Evolutionary conservation across 2,797 vertebrate species (phyloP), one percentile per base, ranked within the genome.

Genomic region (Phataginus tetradactyla): DNA sequence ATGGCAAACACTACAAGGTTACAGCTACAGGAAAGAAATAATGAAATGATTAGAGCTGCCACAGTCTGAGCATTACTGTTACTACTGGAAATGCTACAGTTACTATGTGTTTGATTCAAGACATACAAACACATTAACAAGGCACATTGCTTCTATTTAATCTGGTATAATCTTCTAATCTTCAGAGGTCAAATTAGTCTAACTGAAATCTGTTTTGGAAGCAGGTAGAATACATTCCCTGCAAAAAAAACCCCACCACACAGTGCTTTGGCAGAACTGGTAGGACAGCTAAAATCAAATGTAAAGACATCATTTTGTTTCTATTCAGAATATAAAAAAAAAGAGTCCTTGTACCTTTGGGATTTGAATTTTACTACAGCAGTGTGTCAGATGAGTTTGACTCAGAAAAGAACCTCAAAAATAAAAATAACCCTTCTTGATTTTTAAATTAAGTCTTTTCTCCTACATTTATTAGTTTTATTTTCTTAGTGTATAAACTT

Each of bases 121-220:
- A 94, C 49, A 79, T 1, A 68, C 11, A 90, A 81, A 86, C 34
- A 64, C 77, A 91, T 78, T 45, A 69, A 45, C 49, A 77, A 84
- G 69, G 57, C 39, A 66, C 53, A 91, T 57, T 77, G 79, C 61
- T 85, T 86, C 68, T 68, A 34, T 42, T 81, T 92, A 88, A 64
- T 64, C 34, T 21, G 57, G 78, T 71, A 68, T 32, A 79, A 64
- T 90, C 89, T 69, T 71, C 32, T 90, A 57, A 91, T 80, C 15
- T 87, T 79, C 45, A 57, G 69, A 96, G 75, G 42, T 93, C 75
- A 72, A 92, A 71, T 18, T 51, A 55, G 10, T 51, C 49, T 74
- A 63, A 55, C 83, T 61, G 20, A 80, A 81, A 92, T 81, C 64
- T 63, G 61, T 63, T 84, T 59, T 86, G 59, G 71, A 94, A 94